phyloP scores from a whole-genome alignment of 2,888 invertebrate genomes.

The Iphiclides podalirius region DNA sequence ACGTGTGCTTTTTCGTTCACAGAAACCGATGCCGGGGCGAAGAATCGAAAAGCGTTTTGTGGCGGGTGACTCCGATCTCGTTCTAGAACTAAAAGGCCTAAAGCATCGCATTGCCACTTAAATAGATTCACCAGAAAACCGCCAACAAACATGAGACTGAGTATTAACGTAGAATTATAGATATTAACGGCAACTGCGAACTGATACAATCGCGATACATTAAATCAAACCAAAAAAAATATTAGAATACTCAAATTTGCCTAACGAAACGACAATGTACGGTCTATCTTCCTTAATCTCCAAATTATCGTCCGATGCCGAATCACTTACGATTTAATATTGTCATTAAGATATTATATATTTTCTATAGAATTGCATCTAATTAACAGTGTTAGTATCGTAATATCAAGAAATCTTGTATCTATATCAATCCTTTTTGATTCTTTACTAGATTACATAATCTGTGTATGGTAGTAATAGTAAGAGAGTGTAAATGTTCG shows the following conservation, averaged over 20 bases:
- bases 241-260: constrained; percentile 17
- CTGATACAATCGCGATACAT: constrained; percentile 31
- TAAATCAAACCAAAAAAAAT: constrained; percentile 41
- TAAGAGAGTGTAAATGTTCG: constrained; percentile 55
- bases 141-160: constrained; percentile 78
- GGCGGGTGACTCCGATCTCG: constrained; percentile 82
- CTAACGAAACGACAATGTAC: constrained; percentile 19
- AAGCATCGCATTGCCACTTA: constrained; percentile 82
- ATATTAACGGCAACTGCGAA: constrained; percentile 56
- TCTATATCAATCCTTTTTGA: constrained; percentile 38
- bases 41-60: constrained; percentile 83
- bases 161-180: constrained; percentile 66
- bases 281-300: constrained; percentile 20
- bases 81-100: constrained; percentile 82
- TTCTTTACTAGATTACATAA: constrained; percentile 41
- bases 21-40: constrained; percentile 56
- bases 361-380: constrained; percentile 20
- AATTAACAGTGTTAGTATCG: constrained; percentile 13
- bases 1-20: constrained; percentile 38
- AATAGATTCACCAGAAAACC: constrained; percentile 52
- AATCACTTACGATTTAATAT: constrained; percentile 18
- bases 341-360: constrained; percentile 15
- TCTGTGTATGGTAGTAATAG: constrained; percentile 30
- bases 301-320: constrained; percentile 15
- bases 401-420: constrained; percentile 26